Conservation (phyloP, 2,888 invertebrate genomes). For the Actias luna region DNA sequence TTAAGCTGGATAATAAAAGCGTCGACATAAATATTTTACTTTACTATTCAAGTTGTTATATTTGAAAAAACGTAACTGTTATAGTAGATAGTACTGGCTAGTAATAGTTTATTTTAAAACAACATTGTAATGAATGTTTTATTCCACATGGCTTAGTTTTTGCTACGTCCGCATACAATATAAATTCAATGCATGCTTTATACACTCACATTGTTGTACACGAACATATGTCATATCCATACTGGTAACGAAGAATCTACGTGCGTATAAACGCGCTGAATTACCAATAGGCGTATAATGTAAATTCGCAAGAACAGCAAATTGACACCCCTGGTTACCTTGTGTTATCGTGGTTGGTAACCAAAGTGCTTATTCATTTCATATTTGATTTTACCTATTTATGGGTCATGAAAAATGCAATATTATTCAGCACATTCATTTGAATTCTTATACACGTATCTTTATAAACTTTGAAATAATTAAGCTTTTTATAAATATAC, state of each 20-base stretch:
- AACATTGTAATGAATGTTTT: constrained; percentile 5
- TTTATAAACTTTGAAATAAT: constrained; percentile 3
- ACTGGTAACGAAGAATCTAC: constrained; percentile 50
- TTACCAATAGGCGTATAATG: constrained; percentile 67
- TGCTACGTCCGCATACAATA: constrained; percentile 41
- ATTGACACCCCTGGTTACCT: constrained; percentile 41
- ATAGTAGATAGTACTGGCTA: not conserved
- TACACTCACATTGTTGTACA: constrained; percentile 48
- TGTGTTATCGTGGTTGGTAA: constrained; percentile 31
- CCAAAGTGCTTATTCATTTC: constrained; percentile 46
- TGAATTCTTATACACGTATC: constrained; percentile 14
- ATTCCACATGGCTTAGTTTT: constrained; percentile 25
- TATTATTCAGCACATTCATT: constrained; percentile 34
- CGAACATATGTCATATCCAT: constrained; percentile 76
- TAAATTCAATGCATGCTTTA: constrained; percentile 50
- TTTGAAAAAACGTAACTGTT: not conserved
- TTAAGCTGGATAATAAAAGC: constrained; percentile 5
- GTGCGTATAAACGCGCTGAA: constrained; percentile 55
- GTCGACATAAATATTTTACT: not conserved
- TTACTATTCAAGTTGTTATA: not conserved
- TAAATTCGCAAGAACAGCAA: constrained; percentile 58
- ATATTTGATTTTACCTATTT: constrained; percentile 46
- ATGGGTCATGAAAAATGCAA: constrained; percentile 53
- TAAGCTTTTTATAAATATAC: not conserved
- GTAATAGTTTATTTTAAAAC: not conserved